Conservation (phyloP, 2,113 vertebrate genomes). For the Varanus salvator region DNA sequence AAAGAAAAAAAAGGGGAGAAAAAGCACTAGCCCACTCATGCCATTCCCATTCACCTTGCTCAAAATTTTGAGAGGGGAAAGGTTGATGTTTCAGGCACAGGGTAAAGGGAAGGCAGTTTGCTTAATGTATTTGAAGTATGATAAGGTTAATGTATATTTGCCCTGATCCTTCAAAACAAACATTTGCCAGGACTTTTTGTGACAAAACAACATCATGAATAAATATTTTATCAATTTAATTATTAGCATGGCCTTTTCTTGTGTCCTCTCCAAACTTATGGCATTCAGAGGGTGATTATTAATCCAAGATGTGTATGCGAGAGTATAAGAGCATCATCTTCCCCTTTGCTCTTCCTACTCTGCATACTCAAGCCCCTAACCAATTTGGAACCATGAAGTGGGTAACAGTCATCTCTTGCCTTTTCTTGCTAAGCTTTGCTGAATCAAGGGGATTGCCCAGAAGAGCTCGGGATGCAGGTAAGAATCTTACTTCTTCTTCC, state of each 20-base stretch:
- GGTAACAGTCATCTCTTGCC: conserved; percentile 9
- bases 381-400: conserved; percentile 38
- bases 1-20: too few species aligned
- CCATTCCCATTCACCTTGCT: conserved; percentile 18
- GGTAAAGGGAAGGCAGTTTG: conserved; percentile 15
- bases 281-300: neutral
- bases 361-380: conserved; percentile 4
- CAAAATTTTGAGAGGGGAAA: neutral
- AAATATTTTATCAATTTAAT: conserved; percentile 36
- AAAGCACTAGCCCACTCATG: neutral
- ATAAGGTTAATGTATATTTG: conserved; percentile 14
- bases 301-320: neutral
- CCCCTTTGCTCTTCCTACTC: neutral
- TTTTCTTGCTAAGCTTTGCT: conserved; percentile 8
- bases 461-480: conserved; percentile 16
- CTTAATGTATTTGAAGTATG: conserved; percentile 5
- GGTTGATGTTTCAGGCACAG: neutral
- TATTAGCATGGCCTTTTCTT: conserved; percentile 12
- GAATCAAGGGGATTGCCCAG: conserved; percentile 1
- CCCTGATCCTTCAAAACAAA: too few species aligned
- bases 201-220: conserved; percentile 2
- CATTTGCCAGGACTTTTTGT: neutral
- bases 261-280: neutral
- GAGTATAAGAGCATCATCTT: neutral
- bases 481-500: neutral